Evolutionary conservation across 2,888 invertebrate genomes (phyloP).

Genomic region (Temnothorax rugatulus): DNA sequence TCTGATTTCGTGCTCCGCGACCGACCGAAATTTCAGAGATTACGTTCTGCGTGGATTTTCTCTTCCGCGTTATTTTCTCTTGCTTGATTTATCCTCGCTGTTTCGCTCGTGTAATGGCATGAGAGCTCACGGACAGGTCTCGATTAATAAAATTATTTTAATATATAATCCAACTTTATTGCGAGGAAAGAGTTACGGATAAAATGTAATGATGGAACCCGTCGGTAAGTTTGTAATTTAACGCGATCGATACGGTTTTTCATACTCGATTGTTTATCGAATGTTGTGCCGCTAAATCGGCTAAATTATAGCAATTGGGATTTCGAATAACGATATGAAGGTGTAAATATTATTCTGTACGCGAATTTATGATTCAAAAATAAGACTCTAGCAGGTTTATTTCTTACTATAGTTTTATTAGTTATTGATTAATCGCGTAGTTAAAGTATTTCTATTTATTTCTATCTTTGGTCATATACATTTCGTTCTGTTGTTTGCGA

Average conservation of each 20-base stretch:
- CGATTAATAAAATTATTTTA: conserved; percentile 23
- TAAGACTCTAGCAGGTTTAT: neutral
- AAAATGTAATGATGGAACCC: neutral
- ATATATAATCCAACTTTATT: conserved; percentile 2
- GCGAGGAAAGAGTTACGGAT: neutral
- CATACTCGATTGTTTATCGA: neutral
- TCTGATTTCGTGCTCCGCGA: conserved; percentile 64
- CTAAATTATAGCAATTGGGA: neutral
- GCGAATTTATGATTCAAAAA: neutral
- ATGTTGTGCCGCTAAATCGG: neutral
- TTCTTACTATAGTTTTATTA: neutral
- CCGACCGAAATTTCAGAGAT: conserved; percentile 35
- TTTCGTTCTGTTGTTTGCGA: neutral
- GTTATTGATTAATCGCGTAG: neutral
- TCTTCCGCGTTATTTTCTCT: neutral
- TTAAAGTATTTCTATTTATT: neutral
- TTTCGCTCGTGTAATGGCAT: neutral
- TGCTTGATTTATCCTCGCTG: conserved; percentile 6
- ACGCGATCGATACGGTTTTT: too few relatives aligned
- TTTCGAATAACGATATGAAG: neutral
- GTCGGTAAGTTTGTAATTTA: neutral
- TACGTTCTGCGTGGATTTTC: conserved; percentile 5
- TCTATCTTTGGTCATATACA: neutral
- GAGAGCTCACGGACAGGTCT: neutral
- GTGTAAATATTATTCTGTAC: neutral